phyloP scores from a whole-genome alignment of 2,113 vertebrate genomes.

The Australoheros scitulus region DNA sequence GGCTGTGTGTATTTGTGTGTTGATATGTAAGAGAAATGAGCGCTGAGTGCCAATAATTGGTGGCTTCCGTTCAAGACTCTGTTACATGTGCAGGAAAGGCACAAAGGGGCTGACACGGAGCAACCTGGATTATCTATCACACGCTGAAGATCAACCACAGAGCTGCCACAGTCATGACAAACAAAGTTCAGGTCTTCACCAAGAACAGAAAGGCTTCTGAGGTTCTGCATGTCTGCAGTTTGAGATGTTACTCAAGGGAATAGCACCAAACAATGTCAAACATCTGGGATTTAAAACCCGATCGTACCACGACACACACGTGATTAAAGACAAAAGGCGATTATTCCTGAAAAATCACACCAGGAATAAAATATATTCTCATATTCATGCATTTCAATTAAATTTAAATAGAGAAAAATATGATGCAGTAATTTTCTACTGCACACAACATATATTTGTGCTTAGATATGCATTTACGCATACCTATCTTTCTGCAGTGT shows the following conservation, averaged over 20 bases:
- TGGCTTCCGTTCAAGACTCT: conserved; percentile 60
- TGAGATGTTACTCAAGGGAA: neutral
- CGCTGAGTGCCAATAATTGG: conserved; percentile 59
- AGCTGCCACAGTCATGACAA: neutral
- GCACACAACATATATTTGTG: neutral
- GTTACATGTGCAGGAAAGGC: conserved; percentile 40
- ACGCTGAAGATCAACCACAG: neutral
- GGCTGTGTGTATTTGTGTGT: neutral
- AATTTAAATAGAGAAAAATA: neutral
- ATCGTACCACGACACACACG: neutral
- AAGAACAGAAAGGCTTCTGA: neutral
- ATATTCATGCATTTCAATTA: neutral
- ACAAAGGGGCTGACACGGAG: neutral
- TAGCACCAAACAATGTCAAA: neutral
- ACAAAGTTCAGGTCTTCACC: neutral
- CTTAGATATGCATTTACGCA: neutral
- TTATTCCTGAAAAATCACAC: neutral
- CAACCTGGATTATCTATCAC: conserved; percentile 9
- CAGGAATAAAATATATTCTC: too few relatives aligned
- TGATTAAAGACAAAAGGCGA: neutral
- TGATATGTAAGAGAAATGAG: conserved; percentile 42
- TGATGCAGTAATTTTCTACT: neutral
- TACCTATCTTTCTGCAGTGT: neutral
- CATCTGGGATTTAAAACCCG: neutral
- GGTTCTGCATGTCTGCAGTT: neutral